phyloP scores from a whole-genome alignment of 2,888 invertebrate genomes.

The Xanthorhoe spadicearia region DNA sequence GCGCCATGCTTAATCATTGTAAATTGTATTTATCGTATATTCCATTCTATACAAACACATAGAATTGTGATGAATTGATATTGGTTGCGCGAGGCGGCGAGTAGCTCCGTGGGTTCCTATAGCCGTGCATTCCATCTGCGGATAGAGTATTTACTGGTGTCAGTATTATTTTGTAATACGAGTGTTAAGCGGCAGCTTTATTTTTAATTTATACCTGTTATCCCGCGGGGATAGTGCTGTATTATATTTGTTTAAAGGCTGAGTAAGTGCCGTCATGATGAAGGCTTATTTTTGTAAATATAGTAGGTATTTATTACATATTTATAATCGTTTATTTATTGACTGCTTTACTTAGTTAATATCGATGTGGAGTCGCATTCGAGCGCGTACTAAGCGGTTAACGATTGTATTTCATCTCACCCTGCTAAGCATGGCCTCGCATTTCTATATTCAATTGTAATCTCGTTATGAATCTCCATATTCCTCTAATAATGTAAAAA shows the following conservation, averaged over 20 bases:
- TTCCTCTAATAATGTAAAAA: conserved; percentile 71
- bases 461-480: conserved; percentile 81
- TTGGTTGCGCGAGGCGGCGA: conserved; percentile 68
- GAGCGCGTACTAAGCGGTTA: conserved; percentile 72
- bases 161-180: conserved; percentile 84
- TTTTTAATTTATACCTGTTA: conserved; percentile 83
- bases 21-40: conserved; percentile 78
- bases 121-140: conserved; percentile 77
- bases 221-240: conserved; percentile 82
- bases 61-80: conserved; percentile 76
- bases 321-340: conserved; percentile 86
- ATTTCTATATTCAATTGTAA: conserved; percentile 75
- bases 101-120: conserved; percentile 72
- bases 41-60: conserved; percentile 73
- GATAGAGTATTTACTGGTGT: conserved; percentile 81
- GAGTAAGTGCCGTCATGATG: conserved; percentile 72
- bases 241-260: conserved; percentile 83
- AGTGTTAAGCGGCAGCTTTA: conserved; percentile 84
- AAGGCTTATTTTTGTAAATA: conserved; percentile 83
- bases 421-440: conserved; percentile 81
- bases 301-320: conserved; percentile 86
- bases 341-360: conserved; percentile 84
- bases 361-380: conserved; percentile 67
- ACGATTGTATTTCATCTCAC: conserved; percentile 80
- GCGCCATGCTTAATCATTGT: conserved; percentile 71